Evolutionary conservation across 2,888 invertebrate species (phyloP).

Genomic region (Steinernema carpocapsae): DNA sequence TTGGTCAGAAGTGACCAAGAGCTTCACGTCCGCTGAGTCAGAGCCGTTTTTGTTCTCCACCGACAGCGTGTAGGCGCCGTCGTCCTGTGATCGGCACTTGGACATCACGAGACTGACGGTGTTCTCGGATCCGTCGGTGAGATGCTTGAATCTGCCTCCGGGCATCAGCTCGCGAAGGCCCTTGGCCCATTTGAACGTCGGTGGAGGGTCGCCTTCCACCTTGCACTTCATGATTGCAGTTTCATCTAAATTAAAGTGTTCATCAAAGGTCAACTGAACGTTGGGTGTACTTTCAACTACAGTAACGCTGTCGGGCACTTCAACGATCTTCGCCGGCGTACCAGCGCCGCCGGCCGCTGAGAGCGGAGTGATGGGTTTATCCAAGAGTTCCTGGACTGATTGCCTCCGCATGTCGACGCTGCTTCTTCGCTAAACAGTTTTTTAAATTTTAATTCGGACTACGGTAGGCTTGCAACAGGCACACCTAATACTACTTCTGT

Average conservation of each 20-base stretch:
- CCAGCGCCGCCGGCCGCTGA: conserved; percentile 76
- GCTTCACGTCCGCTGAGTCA: conserved; percentile 91
- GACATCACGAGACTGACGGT: conserved; percentile 92
- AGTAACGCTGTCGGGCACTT: conserved; percentile 91
- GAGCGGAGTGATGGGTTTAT: conserved; percentile 77
- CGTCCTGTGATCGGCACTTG: conserved; percentile 86
- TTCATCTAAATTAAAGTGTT: conserved; percentile 76
- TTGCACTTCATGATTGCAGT: conserved; percentile 89
- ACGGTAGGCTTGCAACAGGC: background rate
- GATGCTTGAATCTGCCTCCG: conserved; percentile 90
- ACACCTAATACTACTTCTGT: background rate
- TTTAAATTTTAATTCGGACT: background rate
- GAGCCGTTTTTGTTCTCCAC: conserved; percentile 92
- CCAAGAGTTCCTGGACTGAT: conserved; percentile 66
- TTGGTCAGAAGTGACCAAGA: conserved; percentile 79
- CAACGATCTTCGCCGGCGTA: conserved; percentile 80
- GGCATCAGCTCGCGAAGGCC: conserved; percentile 77
- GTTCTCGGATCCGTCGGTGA: conserved; percentile 79
- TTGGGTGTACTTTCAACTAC: conserved; percentile 84
- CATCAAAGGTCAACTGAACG: background rate
- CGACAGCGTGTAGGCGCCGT: conserved; percentile 81
- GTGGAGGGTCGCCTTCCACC: conserved; percentile 91
- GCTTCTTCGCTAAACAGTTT: conserved; percentile 76
- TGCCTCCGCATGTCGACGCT: conserved; percentile 88
- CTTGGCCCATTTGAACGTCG: conserved; percentile 77